Conservation (phyloP, 2,888 invertebrate genomes). For the Dasysyrphus tricinctus region DNA sequence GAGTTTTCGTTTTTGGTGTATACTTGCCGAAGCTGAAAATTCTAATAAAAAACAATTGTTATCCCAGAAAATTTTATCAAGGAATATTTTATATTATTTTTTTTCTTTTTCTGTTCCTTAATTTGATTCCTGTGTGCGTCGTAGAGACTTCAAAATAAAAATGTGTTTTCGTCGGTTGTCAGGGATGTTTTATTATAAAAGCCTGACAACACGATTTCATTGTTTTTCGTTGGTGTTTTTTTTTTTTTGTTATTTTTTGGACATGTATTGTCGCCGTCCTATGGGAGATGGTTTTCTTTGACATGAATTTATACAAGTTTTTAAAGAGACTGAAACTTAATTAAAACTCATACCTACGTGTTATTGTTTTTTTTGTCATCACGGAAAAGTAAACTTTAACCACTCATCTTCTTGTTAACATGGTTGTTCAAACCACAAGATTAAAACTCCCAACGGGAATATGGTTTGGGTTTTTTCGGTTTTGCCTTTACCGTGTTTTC, state of each 20-base stretch:
- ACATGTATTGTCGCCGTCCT: neutral
- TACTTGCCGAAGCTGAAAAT: conserved; percentile 4
- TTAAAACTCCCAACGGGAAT: conserved; percentile 24
- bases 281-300: neutral
- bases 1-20: neutral
- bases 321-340: conserved; percentile 24
- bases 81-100: conserved; percentile 18
- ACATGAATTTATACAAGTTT: conserved; percentile 18
- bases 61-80: conserved; percentile 10
- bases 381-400: conserved; percentile 17
- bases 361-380: neutral
- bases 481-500: conserved; percentile 5
- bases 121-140: conserved; percentile 26
- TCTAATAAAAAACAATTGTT: conserved; percentile 21
- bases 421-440: conserved; percentile 18
- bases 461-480: conserved; percentile 7
- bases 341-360: conserved; percentile 14
- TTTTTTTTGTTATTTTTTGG: neutral
- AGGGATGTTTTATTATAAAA: conserved; percentile 28
- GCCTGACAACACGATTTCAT: conserved; percentile 10
- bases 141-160: neutral
- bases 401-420: conserved; percentile 36
- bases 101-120: neutral
- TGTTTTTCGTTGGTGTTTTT: neutral
- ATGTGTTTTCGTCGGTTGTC: neutral